Evolutionary conservation across 2,797 vertebrate genomes (phyloP), one percentile per base, ranked within the genome.

Genomic region (Melanotaenia parkinsoni): DNA sequence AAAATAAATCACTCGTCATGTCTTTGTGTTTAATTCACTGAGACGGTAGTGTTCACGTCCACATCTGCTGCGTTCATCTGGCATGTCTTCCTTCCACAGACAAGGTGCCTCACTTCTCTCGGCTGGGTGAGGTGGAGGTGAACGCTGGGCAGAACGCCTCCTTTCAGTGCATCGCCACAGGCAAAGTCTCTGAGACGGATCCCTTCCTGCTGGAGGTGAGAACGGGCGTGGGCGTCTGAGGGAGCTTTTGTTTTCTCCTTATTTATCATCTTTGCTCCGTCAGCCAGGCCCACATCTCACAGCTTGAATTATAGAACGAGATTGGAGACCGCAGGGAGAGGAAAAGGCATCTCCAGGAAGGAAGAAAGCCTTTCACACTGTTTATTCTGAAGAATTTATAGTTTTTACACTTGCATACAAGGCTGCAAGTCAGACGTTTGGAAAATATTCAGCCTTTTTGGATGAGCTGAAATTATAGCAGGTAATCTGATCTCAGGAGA

Each of bases 111-210:
- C 97, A 99, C 93, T 99, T 99, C 92, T 95, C 98, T 86, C 96
- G 98, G 79, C 94, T 99, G 74, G 98, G 98, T 63, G 97, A 99
- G 33, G 97, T 98, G 63, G 98, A 99, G 94, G 97, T 98, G 86
- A 99, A 99, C 2, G 97, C 97, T 28, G 98, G 97, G 61, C 97
- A 99, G 94, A 99, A 99, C n/a, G 96, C 97, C 76, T 98, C 97
- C 0, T 98, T 98, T 93, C 98, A 99, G 84, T 99, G 98, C 70
- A 96, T 98, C 63, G 97, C 97, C 77, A 98, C 97, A 0, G 97
- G 98, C 84, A 96, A 97, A 82, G 96, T 97, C 1, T 95, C 96
- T 2, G 96, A 97, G 88, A 94, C 73, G 0, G 94, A 95, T 76
- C 92, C 93, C 43, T 95, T 94, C 76, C 81, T 93, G 13, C 89